Base-by-base conservation (phyloP, 1,140 invertebrate species). In the Orchestia grillus region DNA sequence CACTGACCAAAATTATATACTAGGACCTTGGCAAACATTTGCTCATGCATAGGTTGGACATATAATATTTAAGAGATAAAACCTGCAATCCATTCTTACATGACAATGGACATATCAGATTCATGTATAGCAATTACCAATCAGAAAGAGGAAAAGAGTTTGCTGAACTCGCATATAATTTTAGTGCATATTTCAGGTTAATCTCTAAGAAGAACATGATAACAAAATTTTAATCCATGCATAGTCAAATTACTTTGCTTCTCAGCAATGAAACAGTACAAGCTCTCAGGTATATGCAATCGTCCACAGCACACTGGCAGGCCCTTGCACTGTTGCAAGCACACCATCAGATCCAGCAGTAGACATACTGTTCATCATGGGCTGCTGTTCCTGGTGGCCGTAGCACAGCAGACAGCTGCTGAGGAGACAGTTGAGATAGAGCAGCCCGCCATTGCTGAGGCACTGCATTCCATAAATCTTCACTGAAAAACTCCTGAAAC, bases 401-500 rank as follows among this genome's bases (percentile, higher is more conserved):
- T 36, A 97, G 95, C 16, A 97, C 97, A 44, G 62, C 41, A 45
- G 96, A 96, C 42, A 97, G 94, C 15, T 97, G 97, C 87, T 96
- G 45, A n/a, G 96, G 95, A 47, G 96, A 96, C 57, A 97, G 95
- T 43, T 96, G 96, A 41, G 96, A 96, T 3, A 97, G 62, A 57
- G 96, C 94, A 88, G 95, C 44, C 77, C 42, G 95, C 97, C 97
- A 97, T n/a, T 96, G 96, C 44, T 94, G 36, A 19, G 97, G 97
- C 43, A 97, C 96, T 96, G 96, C 96, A 44, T 95, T 77, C 97
- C 97, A 97, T 88, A 97, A 96, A 87, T 97, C 95, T 92, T 97
- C 96, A 43, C 97, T 97, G 97, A 97, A 97, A 96, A 97, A 97
- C 96, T 97, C 97, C 97, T 97, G 96, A 42, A 95, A 97, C 0